Base-by-base conservation (phyloP, 2,797 vertebrate genomes). In the Cyprinella venusta region DNA sequence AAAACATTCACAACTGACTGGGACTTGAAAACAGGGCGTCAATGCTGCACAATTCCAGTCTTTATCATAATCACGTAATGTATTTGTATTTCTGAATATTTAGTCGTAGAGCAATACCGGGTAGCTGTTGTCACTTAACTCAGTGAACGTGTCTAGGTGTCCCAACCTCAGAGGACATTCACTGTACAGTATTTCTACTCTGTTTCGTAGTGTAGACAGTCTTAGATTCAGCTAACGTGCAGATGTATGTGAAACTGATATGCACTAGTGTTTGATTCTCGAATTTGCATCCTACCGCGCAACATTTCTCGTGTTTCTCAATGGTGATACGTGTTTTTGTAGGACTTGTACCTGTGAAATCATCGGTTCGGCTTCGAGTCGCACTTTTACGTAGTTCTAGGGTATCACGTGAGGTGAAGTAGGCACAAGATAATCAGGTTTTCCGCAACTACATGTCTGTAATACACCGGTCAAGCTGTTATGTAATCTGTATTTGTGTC, bases 51-150 rank as follows among this genome's bases (percentile, higher is more conserved):
- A 79, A 61, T 84, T 42, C 50, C 74, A 69, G 76, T 61, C 91
- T 92, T 72, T 82, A 92, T 91, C 90, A 59, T 78, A 77, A 70
- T 92, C 92, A 90, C 89, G 92, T 90, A 93, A 92, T 89, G 90
- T 84, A 88, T 75, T 93, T 93, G 93, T 92, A 78, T 91, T 92
- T 88, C 87, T 80, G 87, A 93, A 93, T 94, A 93, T 89, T 89
- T 93, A 91, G 93, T 84, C 86, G 92, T 94, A 92, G 91, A 94
- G 92, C 92, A 92, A 92, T 92, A 91, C 90, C 59, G 85, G 88
- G 85, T 93, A 89, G 90, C 85, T 93, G 93, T 94, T 90, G 88
- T 82, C 90, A 86, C 84, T 84, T 81, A 89, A 88, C 78, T 16
- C 87, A 89, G 91, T 93, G 89, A 91, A 90, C 68, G 86, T 92